A percentile compares a stretch with the other conserved stretches of the same genome.
These are phyloP conservation scores for Isichthys henryi DNA, from an alignment of 2,113 vertebrate genomes.

Conservation along the genomic window DNA sequence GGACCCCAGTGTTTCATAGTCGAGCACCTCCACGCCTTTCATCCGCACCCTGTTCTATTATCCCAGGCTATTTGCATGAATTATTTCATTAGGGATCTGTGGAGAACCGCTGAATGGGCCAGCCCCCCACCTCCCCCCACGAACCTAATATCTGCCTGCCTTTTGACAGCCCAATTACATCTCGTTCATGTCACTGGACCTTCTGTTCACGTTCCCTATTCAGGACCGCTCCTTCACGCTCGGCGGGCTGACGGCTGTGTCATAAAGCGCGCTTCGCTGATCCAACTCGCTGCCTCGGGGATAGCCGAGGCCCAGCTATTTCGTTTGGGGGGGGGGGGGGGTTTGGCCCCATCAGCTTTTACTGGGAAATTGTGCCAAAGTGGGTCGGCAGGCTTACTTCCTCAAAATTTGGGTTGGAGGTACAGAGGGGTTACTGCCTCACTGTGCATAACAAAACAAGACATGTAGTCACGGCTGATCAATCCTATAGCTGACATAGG, in stretches of 20 bases:
- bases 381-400: background rate
- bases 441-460: background rate
- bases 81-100: slow-evolving; percentile 22
- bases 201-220: background rate
- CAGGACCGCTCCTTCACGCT: background rate
- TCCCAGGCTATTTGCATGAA: slow-evolving; percentile 13
- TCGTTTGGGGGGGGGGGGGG: background rate
- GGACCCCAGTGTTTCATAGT: background rate
- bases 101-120: background rate
- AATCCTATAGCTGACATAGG: background rate
- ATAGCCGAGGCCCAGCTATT: background rate
- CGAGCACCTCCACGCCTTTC: background rate
- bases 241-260: slow-evolving; percentile 6
- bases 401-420: background rate
- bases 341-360: background rate
- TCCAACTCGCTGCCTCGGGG: slow-evolving; percentile 13
- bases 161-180: slow-evolving; percentile 19
- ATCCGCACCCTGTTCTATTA: background rate
- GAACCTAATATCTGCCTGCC: slow-evolving; percentile 1
- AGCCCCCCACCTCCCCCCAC: background rate
- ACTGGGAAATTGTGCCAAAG: background rate
- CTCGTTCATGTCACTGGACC: slow-evolving; percentile 16
- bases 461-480: background rate
- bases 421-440: background rate
- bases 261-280: slow-evolving; percentile 9